These are phyloP conservation scores for Lithosia quadra DNA, from an alignment of 2,888 invertebrate species.

Conservation along the genomic window DNA sequence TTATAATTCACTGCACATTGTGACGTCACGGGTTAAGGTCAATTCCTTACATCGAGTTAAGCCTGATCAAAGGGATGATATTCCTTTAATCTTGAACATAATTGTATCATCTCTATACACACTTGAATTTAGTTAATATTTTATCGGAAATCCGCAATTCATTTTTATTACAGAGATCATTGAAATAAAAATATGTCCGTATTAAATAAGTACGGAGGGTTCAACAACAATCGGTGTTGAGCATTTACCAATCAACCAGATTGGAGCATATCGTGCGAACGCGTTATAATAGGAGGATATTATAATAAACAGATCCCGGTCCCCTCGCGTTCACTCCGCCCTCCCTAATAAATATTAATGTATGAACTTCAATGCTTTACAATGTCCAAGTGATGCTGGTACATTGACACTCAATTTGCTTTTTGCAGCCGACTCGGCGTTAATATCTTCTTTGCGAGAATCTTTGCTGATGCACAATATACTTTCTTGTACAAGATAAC, in stretches of 20 bases:
- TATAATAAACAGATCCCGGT: slow-evolving; percentile 85
- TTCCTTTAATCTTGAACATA: neutral
- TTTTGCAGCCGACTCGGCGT: slow-evolving; percentile 63
- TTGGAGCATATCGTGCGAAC: slow-evolving; percentile 81
- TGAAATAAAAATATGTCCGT: slow-evolving; percentile 1
- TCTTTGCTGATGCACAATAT: slow-evolving; percentile 41
- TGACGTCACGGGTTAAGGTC: slow-evolving; percentile 59
- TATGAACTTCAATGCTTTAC: slow-evolving; percentile 82
- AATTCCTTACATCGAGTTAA: slow-evolving; percentile 51
- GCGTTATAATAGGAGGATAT: slow-evolving; percentile 86
- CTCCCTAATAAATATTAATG: slow-evolving; percentile 86
- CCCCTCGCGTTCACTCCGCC: slow-evolving; percentile 71
- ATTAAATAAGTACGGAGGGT: slow-evolving; percentile 35
- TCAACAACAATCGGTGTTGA: slow-evolving; percentile 46
- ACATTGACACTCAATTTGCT: slow-evolving; percentile 84
- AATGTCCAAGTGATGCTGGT: slow-evolving; percentile 80
- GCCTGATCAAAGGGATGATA: slow-evolving; percentile 13
- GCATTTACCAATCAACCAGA: slow-evolving; percentile 72
- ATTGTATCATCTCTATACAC: neutral
- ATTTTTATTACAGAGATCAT: neutral
- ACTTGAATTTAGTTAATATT: neutral
- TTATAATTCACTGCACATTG: slow-evolving; percentile 58
- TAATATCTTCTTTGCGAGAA: slow-evolving; percentile 53
- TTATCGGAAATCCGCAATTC: neutral
- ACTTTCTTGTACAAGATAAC: slow-evolving; percentile 17